These are phyloP conservation scores for Eucera pruinosa DNA, from an alignment of 2,888 invertebrate genomes.

Conservation along the genomic window DNA sequence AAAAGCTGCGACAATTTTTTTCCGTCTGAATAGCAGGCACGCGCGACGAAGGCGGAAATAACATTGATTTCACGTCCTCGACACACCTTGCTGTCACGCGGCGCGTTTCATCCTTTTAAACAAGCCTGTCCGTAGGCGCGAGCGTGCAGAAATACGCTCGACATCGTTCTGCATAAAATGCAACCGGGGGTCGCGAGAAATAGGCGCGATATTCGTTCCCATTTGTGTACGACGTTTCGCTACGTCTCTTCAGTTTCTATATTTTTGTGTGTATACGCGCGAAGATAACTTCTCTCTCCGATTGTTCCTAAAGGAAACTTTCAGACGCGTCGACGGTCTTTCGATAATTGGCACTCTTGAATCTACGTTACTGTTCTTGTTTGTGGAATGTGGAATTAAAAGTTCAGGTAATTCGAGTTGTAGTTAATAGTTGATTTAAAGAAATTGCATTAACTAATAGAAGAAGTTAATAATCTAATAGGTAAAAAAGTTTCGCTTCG, in stretches of 20 bases:
- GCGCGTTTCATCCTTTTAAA: slow-evolving; percentile 57
- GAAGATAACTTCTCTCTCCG: too few species aligned
- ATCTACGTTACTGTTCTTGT: too few species aligned
- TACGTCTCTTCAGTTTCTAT: background rate
- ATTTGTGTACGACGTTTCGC: slow-evolving; percentile 16
- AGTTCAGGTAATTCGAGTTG: too few species aligned
- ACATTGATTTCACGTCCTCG: slow-evolving; percentile 61
- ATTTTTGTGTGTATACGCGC: background rate
- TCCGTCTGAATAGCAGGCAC: background rate
- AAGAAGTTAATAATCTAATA: too few species aligned
- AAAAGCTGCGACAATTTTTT: slow-evolving; percentile 27
- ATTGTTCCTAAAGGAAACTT: too few species aligned
- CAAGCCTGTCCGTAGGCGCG: slow-evolving; percentile 38
- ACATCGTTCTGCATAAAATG: slow-evolving; percentile 34
- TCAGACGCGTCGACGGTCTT: too few species aligned
- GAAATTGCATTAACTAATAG: too few species aligned
- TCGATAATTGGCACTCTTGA: too few species aligned
- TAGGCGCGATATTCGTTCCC: slow-evolving; percentile 33
- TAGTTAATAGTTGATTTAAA: too few species aligned
- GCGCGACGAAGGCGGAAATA: slow-evolving; percentile 45
- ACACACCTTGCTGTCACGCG: slow-evolving; percentile 57
- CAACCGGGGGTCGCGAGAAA: slow-evolving; percentile 31
- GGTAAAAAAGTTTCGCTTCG: too few species aligned
- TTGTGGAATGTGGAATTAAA: too few species aligned
- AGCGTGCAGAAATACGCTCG: slow-evolving; percentile 22